Evolutionary conservation across 2,888 invertebrate species (phyloP), one percentile per base, ranked within the genome.

Genomic region (Cephus pygmeus): DNA sequence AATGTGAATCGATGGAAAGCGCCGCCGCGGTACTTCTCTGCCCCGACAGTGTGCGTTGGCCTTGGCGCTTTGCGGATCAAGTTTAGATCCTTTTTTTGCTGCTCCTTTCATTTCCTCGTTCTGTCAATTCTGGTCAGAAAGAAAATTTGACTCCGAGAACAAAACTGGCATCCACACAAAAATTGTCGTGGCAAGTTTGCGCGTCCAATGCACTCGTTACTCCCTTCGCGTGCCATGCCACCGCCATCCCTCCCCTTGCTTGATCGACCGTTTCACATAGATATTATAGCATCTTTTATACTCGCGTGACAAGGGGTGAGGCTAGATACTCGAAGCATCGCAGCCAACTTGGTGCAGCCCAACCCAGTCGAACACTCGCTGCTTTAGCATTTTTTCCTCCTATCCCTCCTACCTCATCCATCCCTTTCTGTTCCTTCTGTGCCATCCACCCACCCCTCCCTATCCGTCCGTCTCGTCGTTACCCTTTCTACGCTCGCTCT

Each of bases 1-100:
- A 87, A 88, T 88, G 87, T 87, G 86, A 87, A 88, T 88, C 85
- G 88, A 88, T 86, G 85, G 84, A 81, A 81, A 80, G 81, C 81
- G 79, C 69, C 71, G 79, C 78, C 82, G 81, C 81, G 81, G 82
- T 83, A 36, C 12, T 36, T 36, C 36, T 36, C 36, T 12, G 36
- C 12, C 36, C 15, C 36, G 36, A 4, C 12, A 15, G 36, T 69
- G 1, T 33, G n/a, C 69, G 4, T 33, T 12, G 30, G n/a, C 11
- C 12, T 33, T 30, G 33, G 6, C 69, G 12, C 33, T 69, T 33
- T 33, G 30, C 4, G 69, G 11, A 33, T 69, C 2, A 69, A 12
- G 69, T 1, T 69, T 30, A 11, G 12, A 30, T n/a, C 30, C 35
- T 1, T 35, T 31, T 15, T 12, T 30, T 69, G 4, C 15, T 6